Conservation (phyloP, 2,888 invertebrate species). For the Polydesmus complanatus region DNA sequence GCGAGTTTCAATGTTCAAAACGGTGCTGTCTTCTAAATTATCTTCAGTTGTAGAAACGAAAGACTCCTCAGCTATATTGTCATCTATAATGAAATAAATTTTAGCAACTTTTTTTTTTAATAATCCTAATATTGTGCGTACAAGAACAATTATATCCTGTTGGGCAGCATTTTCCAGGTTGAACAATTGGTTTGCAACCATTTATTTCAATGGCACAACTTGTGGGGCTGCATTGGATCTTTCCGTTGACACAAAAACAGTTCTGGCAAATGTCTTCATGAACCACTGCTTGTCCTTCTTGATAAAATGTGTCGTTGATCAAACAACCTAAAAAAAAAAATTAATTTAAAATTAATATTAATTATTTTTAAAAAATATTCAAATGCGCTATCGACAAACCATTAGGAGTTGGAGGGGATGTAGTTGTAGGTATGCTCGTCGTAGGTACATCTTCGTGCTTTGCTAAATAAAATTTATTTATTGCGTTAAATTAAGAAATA, state of each 20-base stretch:
- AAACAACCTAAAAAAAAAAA: conserved; percentile 43
- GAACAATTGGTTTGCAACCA: conserved; percentile 60
- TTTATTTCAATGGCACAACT: conserved; percentile 59
- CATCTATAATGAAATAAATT: neutral
- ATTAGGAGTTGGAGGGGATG: neutral
- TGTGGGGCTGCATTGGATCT: conserved; percentile 56
- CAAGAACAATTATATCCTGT: conserved; percentile 57
- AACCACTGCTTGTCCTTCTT: conserved; percentile 57
- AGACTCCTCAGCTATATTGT: neutral
- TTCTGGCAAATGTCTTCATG: conserved; percentile 45
- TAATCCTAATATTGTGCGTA: too few species aligned
- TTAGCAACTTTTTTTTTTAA: too few species aligned
- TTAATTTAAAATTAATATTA: neutral
- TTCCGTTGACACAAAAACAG: conserved; percentile 64
- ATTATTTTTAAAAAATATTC: too few species aligned
- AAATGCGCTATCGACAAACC: too few species aligned
- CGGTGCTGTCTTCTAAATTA: too few species aligned
- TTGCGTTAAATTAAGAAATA: neutral
- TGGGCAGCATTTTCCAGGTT: conserved; percentile 66
- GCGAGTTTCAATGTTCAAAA: too few species aligned
- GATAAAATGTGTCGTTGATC: conserved; percentile 44
- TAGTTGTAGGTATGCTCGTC: neutral
- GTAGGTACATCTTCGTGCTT: neutral
- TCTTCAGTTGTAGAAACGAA: neutral
- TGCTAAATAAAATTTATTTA: neutral